Conservation (phyloP, 2,888 invertebrate species). For the Fragum sueziense region DNA sequence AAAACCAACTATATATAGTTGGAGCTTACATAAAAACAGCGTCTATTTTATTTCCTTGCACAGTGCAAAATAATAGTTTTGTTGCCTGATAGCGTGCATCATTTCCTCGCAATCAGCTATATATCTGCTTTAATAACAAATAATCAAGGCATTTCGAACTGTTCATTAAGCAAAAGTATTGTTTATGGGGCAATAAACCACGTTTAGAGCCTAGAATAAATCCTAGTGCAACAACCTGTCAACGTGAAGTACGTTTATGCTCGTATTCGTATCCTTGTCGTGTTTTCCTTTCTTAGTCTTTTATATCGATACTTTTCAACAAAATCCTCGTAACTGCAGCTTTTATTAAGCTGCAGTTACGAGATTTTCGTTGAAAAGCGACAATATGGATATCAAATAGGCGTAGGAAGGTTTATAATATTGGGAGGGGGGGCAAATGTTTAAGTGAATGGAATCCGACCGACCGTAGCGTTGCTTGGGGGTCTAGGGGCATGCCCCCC, state of each 20-base stretch:
- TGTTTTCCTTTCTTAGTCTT: too few relatives aligned
- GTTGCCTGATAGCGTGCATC: background rate
- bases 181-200: background rate
- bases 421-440: too few relatives aligned
- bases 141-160: background rate
- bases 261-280: too few relatives aligned
- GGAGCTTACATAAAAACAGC: background rate
- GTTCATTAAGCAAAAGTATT: background rate
- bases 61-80: background rate
- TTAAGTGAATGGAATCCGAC: too few relatives aligned
- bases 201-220: background rate
- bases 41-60: background rate
- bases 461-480: too few relatives aligned
- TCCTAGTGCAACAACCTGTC: background rate
- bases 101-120: background rate
- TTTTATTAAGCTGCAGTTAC: too few relatives aligned
- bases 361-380: too few relatives aligned
- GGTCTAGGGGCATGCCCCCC: too few relatives aligned
- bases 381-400: too few relatives aligned
- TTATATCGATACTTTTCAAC: too few relatives aligned
- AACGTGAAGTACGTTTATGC: background rate
- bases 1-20: background rate
- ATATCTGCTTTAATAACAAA: background rate
- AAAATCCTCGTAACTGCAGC: too few relatives aligned
- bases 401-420: too few relatives aligned